These are phyloP conservation scores for Carposina sasakii DNA, from an alignment of 1,140 invertebrate genomes.

Conservation along the genomic window DNA sequence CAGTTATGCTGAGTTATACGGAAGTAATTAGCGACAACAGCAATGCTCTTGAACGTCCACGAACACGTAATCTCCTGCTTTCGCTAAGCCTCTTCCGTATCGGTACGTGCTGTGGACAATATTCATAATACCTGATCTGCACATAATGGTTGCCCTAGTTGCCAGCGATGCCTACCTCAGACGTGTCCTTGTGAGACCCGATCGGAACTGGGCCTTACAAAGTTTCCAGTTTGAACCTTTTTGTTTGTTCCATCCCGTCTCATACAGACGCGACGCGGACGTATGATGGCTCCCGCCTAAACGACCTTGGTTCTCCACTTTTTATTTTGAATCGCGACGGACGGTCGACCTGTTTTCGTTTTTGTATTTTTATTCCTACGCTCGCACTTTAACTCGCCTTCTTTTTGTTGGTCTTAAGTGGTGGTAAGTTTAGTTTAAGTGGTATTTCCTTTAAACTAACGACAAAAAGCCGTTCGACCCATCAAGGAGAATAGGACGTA, in stretches of 20 bases:
- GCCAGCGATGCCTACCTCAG: neutral
- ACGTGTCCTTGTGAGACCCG: no score
- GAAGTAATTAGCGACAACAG: conserved; percentile 25
- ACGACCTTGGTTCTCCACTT: conserved; percentile 24
- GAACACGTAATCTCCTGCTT: conserved; percentile 33
- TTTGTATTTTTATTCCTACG: conserved; percentile 16
- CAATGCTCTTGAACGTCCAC: conserved; percentile 31
- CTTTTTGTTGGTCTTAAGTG: neutral
- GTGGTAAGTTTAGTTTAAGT: neutral
- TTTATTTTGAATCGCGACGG: conserved; percentile 22
- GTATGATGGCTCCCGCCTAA: neutral
- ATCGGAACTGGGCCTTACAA: no score
- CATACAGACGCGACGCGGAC: no score
- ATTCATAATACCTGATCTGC: no score
- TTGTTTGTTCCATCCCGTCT: no score
- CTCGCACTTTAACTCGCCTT: neutral
- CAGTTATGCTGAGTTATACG: no score
- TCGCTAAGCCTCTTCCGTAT: no score
- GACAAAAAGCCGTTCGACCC: neutral
- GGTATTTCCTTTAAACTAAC: neutral
- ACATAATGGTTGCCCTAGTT: conserved; percentile 9
- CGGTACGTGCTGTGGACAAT: no score
- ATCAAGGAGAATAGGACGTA: conserved; percentile 7
- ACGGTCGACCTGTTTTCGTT: conserved; percentile 22
- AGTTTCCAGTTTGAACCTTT: no score